These are phyloP conservation scores for Conus canariensis DNA, from an alignment of 2,888 invertebrate species.

Conservation along the genomic window DNA sequence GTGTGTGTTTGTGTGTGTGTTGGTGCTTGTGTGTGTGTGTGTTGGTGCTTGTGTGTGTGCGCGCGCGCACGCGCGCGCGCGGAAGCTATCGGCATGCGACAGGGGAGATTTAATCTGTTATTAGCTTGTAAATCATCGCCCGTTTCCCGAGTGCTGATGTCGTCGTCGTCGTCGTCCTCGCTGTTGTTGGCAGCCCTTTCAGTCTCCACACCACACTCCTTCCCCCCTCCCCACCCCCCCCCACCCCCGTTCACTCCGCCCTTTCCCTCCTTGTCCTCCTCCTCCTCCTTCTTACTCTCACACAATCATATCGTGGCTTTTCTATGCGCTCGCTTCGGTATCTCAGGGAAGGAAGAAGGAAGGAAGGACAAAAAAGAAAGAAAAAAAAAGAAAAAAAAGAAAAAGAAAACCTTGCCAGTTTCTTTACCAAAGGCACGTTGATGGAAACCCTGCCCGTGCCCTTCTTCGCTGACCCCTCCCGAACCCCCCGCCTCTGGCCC, in stretches of 20 bases:
- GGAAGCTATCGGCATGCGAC: too few species aligned
- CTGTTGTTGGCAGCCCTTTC: too few species aligned
- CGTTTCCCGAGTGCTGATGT: not conserved
- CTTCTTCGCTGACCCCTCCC: constrained; percentile 2
- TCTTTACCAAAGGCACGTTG: constrained; percentile 11
- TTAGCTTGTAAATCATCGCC: constrained; percentile 15
- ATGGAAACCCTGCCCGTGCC: constrained; percentile 20
- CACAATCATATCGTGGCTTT: not conserved
- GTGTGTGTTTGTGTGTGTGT: too few species aligned
- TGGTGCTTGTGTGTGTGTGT: too few species aligned
- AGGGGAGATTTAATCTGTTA: constrained; percentile 9
- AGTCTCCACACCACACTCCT: too few species aligned
- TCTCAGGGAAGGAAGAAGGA: too few species aligned
- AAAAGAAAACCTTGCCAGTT: not conserved
- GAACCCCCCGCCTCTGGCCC: not conserved
- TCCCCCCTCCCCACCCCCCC: not conserved
- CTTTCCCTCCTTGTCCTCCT: too few species aligned
- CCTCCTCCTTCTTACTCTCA: not conserved
- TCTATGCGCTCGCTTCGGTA: not conserved
- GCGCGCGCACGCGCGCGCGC: too few species aligned
- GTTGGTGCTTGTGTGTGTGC: too few species aligned
- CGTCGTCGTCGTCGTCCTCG: not conserved
- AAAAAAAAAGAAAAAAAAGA: not conserved
- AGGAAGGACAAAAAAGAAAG: too few species aligned
- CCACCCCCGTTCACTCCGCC: not conserved